Conservation (phyloP, 64 coral and sea anemone genomes). For the Montipora efflorescens region DNA sequence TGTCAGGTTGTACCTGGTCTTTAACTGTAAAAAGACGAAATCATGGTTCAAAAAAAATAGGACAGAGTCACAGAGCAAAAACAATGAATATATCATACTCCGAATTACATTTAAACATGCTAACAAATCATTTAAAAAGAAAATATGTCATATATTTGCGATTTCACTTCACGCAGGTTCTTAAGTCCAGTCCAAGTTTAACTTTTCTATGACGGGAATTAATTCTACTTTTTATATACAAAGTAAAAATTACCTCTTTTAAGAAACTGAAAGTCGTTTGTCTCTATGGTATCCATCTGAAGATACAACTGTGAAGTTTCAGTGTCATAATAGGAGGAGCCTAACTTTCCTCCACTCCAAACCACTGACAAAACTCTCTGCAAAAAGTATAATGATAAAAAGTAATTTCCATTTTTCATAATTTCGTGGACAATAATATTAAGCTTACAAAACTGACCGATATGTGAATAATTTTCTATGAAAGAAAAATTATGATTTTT, state of each 20-base stretch:
- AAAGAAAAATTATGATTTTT: too few species aligned
- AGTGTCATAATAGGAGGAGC: slow-evolving; percentile 89
- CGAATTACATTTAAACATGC: not conserved
- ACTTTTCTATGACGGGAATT: too few species aligned
- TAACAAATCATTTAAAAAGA: not conserved
- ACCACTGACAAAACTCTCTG: slow-evolving; percentile 86
- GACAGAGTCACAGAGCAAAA: not conserved
- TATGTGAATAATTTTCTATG: too few species aligned
- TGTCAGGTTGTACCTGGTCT: slow-evolving; percentile 77
- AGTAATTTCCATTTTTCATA: not conserved
- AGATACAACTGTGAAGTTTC: slow-evolving; percentile 72
- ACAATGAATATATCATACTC: not conserved
- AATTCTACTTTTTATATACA: too few species aligned
- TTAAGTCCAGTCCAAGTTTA: too few species aligned
- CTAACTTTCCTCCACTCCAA: slow-evolving; percentile 88
- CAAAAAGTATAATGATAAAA: not conserved
- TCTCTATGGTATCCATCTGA: slow-evolving; percentile 87
- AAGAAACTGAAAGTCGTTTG: slow-evolving; percentile 91
- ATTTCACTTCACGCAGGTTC: too few species aligned
- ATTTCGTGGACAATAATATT: not conserved
- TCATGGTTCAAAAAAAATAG: not conserved
- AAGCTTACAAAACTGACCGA: not conserved
- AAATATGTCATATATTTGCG: not conserved
- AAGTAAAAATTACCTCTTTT: slow-evolving; percentile 72
- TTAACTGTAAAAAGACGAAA: slow-evolving; percentile 62